These are phyloP conservation scores for Chaetura pelagica DNA, from an alignment of 2,113 vertebrate genomes.

Conservation along the genomic window DNA sequence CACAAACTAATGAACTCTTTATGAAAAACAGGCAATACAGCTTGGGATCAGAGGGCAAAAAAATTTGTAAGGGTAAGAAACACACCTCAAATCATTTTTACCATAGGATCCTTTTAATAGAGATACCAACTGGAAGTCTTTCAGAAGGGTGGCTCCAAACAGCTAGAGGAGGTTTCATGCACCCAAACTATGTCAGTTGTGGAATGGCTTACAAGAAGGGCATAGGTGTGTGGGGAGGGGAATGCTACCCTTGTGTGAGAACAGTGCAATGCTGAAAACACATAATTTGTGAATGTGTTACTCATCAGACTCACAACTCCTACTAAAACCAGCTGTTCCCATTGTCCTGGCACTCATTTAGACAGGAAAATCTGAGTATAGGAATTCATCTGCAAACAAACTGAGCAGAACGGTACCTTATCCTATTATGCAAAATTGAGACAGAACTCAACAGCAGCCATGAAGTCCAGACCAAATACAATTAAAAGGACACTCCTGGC, in stretches of 20 bases:
- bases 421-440: not conserved
- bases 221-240: accelerated
- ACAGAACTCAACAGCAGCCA: not conserved
- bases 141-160: not conserved
- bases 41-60: not conserved
- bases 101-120: not conserved
- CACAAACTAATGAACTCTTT: not conserved
- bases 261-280: not conserved
- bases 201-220: not conserved
- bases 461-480: not conserved
- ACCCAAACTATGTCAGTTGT: accelerated
- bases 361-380: not conserved
- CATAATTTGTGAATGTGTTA: not conserved
- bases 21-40: not conserved
- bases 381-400: not conserved
- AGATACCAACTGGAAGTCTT: not conserved
- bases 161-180: not conserved
- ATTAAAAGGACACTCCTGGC: not conserved
- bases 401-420: not conserved
- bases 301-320: not conserved
- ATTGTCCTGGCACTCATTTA: not conserved
- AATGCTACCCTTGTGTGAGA: accelerated
- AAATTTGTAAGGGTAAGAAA: not conserved
- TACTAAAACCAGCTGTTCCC: not conserved
- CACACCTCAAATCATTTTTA: not conserved